Base-by-base conservation (phyloP, 2,888 invertebrate genomes). In the Balanococcus diminutus region DNA sequence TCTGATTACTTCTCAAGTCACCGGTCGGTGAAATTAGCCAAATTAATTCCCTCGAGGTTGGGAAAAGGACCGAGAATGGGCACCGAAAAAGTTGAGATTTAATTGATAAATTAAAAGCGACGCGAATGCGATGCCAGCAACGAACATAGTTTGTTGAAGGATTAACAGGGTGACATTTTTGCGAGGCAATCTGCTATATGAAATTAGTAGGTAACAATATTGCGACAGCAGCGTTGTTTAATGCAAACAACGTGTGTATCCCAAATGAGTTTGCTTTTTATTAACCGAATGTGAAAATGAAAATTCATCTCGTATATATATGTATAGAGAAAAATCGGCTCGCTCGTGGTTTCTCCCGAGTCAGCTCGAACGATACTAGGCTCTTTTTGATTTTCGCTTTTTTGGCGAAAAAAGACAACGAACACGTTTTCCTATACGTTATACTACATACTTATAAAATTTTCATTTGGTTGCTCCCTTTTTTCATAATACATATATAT, bases 161-260 rank as follows among this genome's bases (percentile, higher is more conserved):
- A 51, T 51, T 51, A 51, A 51, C 51, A 51, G 51, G n/a, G 28
- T 67, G 61, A 67, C 61, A 67, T 67, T 67, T 67, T 67, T 67
- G 61, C 61, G 61, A 67, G 28, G 28, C 61, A 67, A 67, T 67
- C 28, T 67, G 28, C 61, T 28, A 28, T 67, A 67, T n/a, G 25
- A 67, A 67, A 67, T 67, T 67, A 67, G 61, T 67, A 67, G 61
- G 61, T 67, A 67, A 67, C 61, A 25, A 67, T 67, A 28, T 67
- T 67, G 61, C 11, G 61, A 67, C 61, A 28, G 28, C 61, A 28
- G 28, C 61, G 61, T 67, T 67, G 61, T 67, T 51, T 51, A 67
- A 67, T 67, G 25, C 28, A 28, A 67, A 67, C 22, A 11, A 67
- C 22, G 25, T 28, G 25, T 28, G 25, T 67, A 67, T 67, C 61